Base-by-base conservation (phyloP, 2,888 invertebrate species). In the Rapana venosa region DNA sequence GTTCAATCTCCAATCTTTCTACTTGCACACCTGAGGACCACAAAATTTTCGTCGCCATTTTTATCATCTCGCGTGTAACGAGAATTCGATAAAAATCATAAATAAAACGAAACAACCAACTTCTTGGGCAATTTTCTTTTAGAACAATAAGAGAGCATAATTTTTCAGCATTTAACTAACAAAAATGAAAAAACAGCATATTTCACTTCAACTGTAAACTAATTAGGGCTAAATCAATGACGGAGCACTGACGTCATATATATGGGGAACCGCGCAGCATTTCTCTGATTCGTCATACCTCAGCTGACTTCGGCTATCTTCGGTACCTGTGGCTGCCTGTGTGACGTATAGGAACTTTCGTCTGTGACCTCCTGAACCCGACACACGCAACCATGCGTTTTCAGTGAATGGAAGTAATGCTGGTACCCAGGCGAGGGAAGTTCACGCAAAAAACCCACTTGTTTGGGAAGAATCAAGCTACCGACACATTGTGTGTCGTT, bases 11-110 rank as follows among this genome's bases (percentile, higher is more conserved):
- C 81, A 22, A 13, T 4, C 22, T 83, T 15, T 47, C 1, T 11
- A 26, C 81, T 13, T 30, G 35, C 81, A 47, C 36, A 83, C 36
- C n/a, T 13, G 15, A 47, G 81, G 26, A 36, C 81, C 36, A 5
- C 47, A 36, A 83, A 83, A 66, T 30, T 26, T n/a, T 70, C 0
- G 89, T 85, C 89, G 89, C 89, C 89, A 89, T 89, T 85, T 89
- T 89, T 22, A n/a, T 66, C 83, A 17, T 32, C 88, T 88, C 88
- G 88, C 36, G 70, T 32, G 5, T 35, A 15, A 1, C 79, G 79
- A 35, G 79, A 79, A n/a, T 1, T 35, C 11, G 32, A 79, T 17
- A 32, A 32, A 17, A 17, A 32, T 47, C 66, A 66, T 6, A 26
- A 66, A 17, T 66, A 22, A 66, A 22, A 22, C 26, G 17, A 26